phyloP scores from a whole-genome alignment of 2,888 invertebrate species.

The Andricus quercusramuli region DNA sequence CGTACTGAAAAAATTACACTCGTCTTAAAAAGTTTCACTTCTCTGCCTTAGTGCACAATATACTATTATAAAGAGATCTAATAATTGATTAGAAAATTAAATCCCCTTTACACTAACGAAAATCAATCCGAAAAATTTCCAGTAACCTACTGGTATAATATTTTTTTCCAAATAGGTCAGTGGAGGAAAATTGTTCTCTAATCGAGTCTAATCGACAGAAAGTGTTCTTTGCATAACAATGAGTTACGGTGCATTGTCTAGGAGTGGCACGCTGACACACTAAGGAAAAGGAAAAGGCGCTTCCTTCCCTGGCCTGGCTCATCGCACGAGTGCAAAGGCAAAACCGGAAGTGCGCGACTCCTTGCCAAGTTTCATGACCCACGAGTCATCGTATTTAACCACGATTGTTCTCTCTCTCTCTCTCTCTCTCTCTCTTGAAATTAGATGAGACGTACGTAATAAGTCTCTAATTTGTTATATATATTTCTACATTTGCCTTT shows the following conservation, averaged over 20 bases:
- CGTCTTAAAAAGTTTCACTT: too few species aligned
- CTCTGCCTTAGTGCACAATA: too few species aligned
- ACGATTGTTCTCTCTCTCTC: background rate
- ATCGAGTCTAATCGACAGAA: background rate
- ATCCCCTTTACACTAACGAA: background rate
- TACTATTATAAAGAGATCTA: too few species aligned
- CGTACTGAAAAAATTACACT: too few species aligned
- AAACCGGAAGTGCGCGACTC: slow-evolving; percentile 35
- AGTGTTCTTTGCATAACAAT: slow-evolving; percentile 40
- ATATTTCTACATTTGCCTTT: background rate
- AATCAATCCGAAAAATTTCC: background rate
- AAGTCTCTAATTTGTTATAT: slow-evolving; percentile 14
- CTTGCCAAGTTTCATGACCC: slow-evolving; percentile 23
- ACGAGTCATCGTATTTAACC: background rate
- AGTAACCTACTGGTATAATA: background rate
- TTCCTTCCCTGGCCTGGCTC: slow-evolving; percentile 26
- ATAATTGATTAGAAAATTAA: too few species aligned
- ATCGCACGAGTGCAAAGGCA: slow-evolving; percentile 5
- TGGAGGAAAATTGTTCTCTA: slow-evolving; percentile 13
- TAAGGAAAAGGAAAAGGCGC: slow-evolving; percentile 31
- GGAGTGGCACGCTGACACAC: slow-evolving; percentile 39
- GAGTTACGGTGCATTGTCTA: slow-evolving; percentile 38
- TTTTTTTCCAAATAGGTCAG: slow-evolving; percentile 9
- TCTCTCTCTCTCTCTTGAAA: background rate
- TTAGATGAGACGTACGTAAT: background rate